Conservation (phyloP, 2,888 invertebrate genomes). For the Penaeus monodon region DNA sequence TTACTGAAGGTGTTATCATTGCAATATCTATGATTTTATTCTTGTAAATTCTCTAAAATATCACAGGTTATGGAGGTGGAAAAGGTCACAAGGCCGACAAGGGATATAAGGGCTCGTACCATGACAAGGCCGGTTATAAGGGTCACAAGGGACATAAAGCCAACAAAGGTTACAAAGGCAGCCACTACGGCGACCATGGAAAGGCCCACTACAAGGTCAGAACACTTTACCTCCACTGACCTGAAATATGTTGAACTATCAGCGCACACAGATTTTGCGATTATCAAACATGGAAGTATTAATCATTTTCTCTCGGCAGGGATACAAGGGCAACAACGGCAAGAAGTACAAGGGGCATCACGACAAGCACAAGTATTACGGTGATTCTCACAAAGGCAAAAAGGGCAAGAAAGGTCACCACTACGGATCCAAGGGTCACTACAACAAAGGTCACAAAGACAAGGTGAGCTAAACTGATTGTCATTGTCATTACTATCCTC, state of each 20-base stretch:
- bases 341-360: slow-evolving; percentile 34
- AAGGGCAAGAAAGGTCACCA: slow-evolving; percentile 32
- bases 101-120: slow-evolving; percentile 68
- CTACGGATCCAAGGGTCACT: slow-evolving; percentile 1
- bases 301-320: neutral
- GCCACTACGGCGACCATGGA: slow-evolving; percentile 83
- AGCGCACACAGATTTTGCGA: too few relatives aligned
- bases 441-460: slow-evolving; percentile 5
- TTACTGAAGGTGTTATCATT: too few relatives aligned
- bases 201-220: slow-evolving; percentile 73
- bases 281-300: slow-evolving; percentile 30
- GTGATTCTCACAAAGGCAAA: slow-evolving; percentile 14
- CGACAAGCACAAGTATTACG: slow-evolving; percentile 34
- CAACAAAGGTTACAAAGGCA: slow-evolving; percentile 80
- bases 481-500: too few relatives aligned
- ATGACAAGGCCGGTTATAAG: slow-evolving; percentile 68
- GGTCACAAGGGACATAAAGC: slow-evolving; percentile 74
- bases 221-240: slow-evolving; percentile 24
- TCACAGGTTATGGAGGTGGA: neutral
- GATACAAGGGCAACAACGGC: slow-evolving; percentile 33
- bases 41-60: too few relatives aligned
- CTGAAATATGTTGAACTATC: slow-evolving; percentile 10
- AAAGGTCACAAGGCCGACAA: slow-evolving; percentile 73
- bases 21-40: too few relatives aligned
- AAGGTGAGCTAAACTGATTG: neutral